These are phyloP conservation scores for Acanthacorydalis orientalis DNA, from an alignment of 2,888 invertebrate species.

Conservation along the genomic window DNA sequence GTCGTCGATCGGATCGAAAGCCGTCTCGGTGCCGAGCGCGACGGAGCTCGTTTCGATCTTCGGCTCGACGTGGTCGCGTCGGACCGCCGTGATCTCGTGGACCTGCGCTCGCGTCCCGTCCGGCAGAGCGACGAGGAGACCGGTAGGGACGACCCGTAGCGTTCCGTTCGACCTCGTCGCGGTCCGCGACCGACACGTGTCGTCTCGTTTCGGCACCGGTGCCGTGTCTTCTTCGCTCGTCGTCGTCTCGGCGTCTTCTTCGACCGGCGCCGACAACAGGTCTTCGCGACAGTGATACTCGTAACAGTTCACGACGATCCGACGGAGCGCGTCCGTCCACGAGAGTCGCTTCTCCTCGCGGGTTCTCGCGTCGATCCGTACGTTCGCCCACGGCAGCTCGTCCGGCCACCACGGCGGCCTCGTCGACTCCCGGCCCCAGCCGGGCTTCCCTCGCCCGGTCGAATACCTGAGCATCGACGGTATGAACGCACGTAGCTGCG, in stretches of 20 bases:
- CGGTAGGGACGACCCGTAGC: no score
- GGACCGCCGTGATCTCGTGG: no score
- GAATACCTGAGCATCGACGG: conserved; percentile 90
- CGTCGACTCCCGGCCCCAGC: conserved; percentile 83
- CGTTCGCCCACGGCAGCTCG: conserved; percentile 85
- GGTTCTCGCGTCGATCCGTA: conserved; percentile 77
- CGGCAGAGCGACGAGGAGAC: no score
- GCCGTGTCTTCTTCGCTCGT: no score
- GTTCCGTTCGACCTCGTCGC: no score
- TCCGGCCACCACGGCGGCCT: conserved; percentile 88
- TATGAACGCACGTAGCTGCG: conserved; percentile 80
- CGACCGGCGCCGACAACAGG: conserved; percentile 72
- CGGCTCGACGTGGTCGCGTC: no score
- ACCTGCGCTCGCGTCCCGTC: no score
- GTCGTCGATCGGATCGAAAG: no score
- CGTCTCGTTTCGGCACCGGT: no score
- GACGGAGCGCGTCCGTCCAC: conserved; percentile 83
- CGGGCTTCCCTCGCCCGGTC: conserved; percentile 79
- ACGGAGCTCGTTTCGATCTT: no score
- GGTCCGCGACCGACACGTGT: no score
- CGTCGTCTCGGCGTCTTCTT: conserved; percentile 60
- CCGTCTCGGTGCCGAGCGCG: no score
- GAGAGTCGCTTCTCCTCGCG: conserved; percentile 88
- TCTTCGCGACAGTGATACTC: conserved; percentile 86
- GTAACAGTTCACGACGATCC: conserved; percentile 87